These are phyloP conservation scores for Oligia fasciuncula DNA, from an alignment of 2,888 invertebrate species.

Conservation along the genomic window DNA sequence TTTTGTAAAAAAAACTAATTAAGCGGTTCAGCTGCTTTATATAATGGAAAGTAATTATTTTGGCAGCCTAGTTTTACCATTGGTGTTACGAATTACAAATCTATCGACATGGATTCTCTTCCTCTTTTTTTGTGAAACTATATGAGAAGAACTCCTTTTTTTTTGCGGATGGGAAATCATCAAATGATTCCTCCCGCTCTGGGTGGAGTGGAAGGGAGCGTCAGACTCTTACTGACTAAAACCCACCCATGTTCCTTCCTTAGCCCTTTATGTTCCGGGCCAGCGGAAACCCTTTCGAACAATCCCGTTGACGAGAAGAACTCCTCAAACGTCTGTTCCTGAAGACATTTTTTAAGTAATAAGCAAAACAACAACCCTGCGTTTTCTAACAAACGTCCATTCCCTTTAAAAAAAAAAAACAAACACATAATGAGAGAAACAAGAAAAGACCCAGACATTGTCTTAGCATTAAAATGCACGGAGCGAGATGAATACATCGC, in stretches of 20 bases:
- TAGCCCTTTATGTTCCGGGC: too few species aligned
- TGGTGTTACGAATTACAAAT: background rate
- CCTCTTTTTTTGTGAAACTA: background rate
- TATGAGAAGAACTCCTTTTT: too few species aligned
- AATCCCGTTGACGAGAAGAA: background rate
- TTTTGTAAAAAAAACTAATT: background rate
- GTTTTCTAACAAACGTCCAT: background rate
- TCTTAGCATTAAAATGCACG: conserved; percentile 53
- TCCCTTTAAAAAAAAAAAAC: conserved; percentile 1
- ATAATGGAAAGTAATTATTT: background rate
- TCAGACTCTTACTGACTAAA: too few species aligned
- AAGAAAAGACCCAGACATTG: conserved; percentile 40
- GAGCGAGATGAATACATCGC: conserved; percentile 56
- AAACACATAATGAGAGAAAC: conserved; percentile 21
- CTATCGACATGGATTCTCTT: background rate
- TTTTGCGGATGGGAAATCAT: too few species aligned
- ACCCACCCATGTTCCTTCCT: too few species aligned
- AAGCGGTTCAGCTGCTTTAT: too few species aligned
- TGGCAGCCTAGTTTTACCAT: background rate
- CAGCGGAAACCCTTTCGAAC: too few species aligned
- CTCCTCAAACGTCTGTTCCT: too few species aligned
- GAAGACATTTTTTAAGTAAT: background rate
- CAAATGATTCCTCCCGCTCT: too few species aligned
- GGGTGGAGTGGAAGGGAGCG: too few species aligned
- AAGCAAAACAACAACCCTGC: background rate